Percentiles rank a stretch among this genome's conserved stretches.
Conservation (phyloP, 2,888 invertebrate genomes). For the Pemphredon lugubris region DNA sequence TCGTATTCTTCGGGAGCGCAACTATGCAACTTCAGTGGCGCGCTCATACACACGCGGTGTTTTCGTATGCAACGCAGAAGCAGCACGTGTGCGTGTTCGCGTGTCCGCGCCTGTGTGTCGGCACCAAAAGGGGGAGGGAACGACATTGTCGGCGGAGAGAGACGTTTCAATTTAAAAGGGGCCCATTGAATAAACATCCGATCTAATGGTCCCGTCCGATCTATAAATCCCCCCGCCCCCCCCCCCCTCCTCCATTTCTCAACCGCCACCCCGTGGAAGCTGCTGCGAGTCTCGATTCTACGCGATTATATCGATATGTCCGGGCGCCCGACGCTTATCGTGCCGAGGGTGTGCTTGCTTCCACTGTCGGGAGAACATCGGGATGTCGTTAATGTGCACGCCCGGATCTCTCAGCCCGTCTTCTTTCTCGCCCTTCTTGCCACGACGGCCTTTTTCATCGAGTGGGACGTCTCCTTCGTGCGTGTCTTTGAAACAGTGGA, state of each 20-base stretch:
- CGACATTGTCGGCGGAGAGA: constrained; percentile 64
- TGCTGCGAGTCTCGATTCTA: constrained; percentile 30
- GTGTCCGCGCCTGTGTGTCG: constrained; percentile 16
- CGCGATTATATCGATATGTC: constrained; percentile 55
- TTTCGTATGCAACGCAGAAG: constrained; percentile 49
- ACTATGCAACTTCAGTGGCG: background rate
- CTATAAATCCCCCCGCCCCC: constrained; percentile 69
- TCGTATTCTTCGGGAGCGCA: constrained; percentile 44
- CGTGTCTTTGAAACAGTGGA: background rate
- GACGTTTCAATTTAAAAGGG: constrained; percentile 76
- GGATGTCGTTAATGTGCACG: constrained; percentile 28
- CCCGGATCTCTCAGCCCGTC: background rate
- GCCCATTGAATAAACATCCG: constrained; percentile 69
- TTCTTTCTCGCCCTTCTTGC: constrained; percentile 6
- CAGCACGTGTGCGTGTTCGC: constrained; percentile 44
- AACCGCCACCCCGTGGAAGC: constrained; percentile 2
- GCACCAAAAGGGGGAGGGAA: constrained; percentile 29
- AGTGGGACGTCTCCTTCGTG: background rate
- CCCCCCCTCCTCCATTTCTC: constrained; percentile 33
- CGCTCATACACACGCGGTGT: constrained; percentile 2
- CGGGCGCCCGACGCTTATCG: constrained; percentile 48
- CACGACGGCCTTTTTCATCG: background rate
- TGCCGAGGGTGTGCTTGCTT: constrained; percentile 43
- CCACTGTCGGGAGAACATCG: constrained; percentile 35
- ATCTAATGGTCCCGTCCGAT: constrained; percentile 58